Evolutionary conservation across 2,113 vertebrate genomes (phyloP).

Genomic region (Percopsis transmontana): DNA sequence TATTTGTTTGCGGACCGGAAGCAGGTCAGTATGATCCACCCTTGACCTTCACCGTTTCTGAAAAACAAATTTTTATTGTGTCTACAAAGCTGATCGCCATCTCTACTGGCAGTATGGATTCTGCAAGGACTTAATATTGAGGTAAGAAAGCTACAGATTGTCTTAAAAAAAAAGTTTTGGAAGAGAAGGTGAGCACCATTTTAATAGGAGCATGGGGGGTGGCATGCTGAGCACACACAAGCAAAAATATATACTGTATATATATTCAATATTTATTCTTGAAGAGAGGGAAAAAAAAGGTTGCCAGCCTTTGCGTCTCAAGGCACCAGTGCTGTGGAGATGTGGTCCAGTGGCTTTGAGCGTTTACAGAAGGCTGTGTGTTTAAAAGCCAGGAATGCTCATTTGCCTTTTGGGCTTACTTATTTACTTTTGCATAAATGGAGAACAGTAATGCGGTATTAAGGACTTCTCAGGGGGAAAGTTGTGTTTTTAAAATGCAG

Average conservation of each 20-base stretch:
- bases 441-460: slow-evolving; percentile 76
- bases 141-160: not conserved
- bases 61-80: too few species aligned
- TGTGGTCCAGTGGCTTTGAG: slow-evolving; percentile 54
- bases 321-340: slow-evolving; percentile 56
- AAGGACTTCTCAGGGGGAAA: slow-evolving; percentile 65
- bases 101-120: too few species aligned
- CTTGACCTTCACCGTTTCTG: too few species aligned
- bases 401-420: slow-evolving; percentile 76
- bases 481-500: slow-evolving; percentile 64
- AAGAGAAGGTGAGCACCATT: slow-evolving; percentile 13
- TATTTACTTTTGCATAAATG: slow-evolving; percentile 80
- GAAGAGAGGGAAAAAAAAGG: slow-evolving; percentile 28
- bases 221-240: slow-evolving; percentile 50
- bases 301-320: slow-evolving; percentile 27
- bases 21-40: too few species aligned
- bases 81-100: too few species aligned
- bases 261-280: slow-evolving; percentile 53
- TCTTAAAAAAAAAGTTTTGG: slow-evolving; percentile 31
- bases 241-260: slow-evolving; percentile 58
- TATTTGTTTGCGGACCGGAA: too few species aligned
- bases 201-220: slow-evolving; percentile 30
- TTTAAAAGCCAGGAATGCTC: slow-evolving; percentile 76
- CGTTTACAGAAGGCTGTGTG: slow-evolving; percentile 76
- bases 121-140: too few species aligned